A percentile compares a stretch with the other conserved stretches of the same genome.
Conservation (phyloP, 2,888 invertebrate species). For the Pseudococcus jackbeardsleyi region DNA sequence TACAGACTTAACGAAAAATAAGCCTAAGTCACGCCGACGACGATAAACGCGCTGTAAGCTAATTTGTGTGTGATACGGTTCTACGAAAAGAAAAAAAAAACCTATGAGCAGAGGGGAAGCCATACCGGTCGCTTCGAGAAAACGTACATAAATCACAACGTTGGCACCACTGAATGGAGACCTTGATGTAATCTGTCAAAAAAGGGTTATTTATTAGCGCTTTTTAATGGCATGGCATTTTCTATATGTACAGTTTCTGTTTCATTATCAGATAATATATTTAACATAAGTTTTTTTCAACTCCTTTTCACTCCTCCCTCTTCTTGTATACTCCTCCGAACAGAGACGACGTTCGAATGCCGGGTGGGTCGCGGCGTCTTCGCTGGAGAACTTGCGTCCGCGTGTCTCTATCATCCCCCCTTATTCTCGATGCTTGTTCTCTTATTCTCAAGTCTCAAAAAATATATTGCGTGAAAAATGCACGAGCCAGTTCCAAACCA, state of each 20-base stretch:
- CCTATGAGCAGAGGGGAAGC: background rate
- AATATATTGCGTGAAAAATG: background rate
- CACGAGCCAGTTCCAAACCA: background rate
- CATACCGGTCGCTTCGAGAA: constrained; percentile 58
- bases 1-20: too few species aligned
- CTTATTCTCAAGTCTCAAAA: background rate
- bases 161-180: constrained; percentile 63
- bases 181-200: constrained; percentile 63
- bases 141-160: constrained; percentile 58
- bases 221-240: constrained; percentile 63
- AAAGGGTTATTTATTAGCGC: constrained; percentile 63
- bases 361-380: background rate
- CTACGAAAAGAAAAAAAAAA: constrained; percentile 5
- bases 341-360: too few species aligned
- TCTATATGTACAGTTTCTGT: constrained; percentile 57
- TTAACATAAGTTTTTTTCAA: constrained; percentile 54
- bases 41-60: background rate
- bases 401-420: background rate
- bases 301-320: constrained; percentile 5
- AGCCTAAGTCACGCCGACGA: background rate
- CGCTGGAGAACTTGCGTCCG: background rate
- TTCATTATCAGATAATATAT: constrained; percentile 63
- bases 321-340: too few species aligned
- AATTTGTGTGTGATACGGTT: constrained; percentile 34
- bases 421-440: background rate